These are phyloP conservation scores for Zootermopsis nevadensis DNA, from an alignment of 2,888 invertebrate species.

Conservation along the genomic window DNA sequence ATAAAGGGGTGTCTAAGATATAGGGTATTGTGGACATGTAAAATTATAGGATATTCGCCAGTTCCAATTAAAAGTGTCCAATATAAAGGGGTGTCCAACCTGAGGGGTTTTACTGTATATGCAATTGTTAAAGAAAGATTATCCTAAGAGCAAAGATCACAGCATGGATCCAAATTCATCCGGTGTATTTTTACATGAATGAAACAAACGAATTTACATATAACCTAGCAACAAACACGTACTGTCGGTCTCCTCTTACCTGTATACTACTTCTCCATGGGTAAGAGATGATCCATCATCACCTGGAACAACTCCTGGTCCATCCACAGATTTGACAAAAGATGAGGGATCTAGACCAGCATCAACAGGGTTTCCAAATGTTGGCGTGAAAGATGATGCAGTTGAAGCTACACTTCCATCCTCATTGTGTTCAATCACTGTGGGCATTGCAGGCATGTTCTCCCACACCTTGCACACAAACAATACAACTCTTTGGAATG, in stretches of 20 bases:
- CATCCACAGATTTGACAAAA: constrained; percentile 54
- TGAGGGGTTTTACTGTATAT: too few species aligned
- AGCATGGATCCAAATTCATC: too few species aligned
- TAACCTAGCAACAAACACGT: neutral
- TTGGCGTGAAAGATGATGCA: constrained; percentile 56
- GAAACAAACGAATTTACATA: too few species aligned
- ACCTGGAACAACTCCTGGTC: constrained; percentile 48
- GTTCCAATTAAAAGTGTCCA: too few species aligned
- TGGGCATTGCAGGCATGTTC: constrained; percentile 64
- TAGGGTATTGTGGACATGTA: too few species aligned
- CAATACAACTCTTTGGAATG: too few species aligned
- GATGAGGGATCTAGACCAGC: constrained; percentile 52
- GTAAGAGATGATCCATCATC: constrained; percentile 51
- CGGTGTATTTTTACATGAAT: too few species aligned
- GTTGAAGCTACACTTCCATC: constrained; percentile 56
- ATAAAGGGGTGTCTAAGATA: too few species aligned
- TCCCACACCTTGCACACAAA: constrained; percentile 75
- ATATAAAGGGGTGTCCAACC: too few species aligned
- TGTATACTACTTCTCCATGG: constrained; percentile 53
- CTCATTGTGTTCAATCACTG: constrained; percentile 58
- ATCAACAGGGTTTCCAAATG: constrained; percentile 55
- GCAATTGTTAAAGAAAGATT: too few species aligned
- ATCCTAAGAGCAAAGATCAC: too few species aligned
- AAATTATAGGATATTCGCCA: too few species aligned
- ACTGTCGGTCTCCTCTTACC: constrained; percentile 28